Base-by-base conservation (phyloP, 2,888 invertebrate genomes). In the Meloe dianella region DNA sequence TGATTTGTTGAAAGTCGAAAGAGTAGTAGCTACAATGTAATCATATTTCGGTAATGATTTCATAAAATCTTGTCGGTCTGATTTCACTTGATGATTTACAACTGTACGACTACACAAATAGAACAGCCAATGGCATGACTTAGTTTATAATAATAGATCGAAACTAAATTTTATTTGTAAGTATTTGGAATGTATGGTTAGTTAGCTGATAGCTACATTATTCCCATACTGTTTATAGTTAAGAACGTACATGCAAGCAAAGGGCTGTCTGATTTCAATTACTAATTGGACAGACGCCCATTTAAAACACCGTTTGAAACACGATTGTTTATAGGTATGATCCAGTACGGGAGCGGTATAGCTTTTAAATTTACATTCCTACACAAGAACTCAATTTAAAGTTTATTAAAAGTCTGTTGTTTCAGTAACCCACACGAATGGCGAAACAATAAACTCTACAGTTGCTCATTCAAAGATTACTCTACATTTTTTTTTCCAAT, bases 181-280 rank as follows among this genome's bases (percentile, higher is more conserved):
- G n/a, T 12, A 57, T 57, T 57, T 57, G 29, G 57, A 29, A 30
- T 57, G 6, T 57, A 32, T 12, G 14, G 57, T 29, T 68, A 65
- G 62, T 61, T 63, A 60, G 62, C 57, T 63, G 61, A n/a, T n/a
- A n/a, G n/a, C n/a, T n/a, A 77, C 73, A 71, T 78, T 77, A 79
- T 73, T 69, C 72, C 65, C 65, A 67, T 78, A 79, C 78, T 78
- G 78, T 78, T 78, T 76, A 69, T 54, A 67, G 61, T 68, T 41
- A 38, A 41, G 67, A 68, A n/a, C n/a, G n/a, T 71, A 73, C 29
- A 74, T 73, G 65, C 66, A 68, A 63, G 65, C 65, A 70, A 75
- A 77, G 77, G 77, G 77, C 75, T 76, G 77, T 77, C 79, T 75
- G 78, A 79, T 79, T 80, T 78, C 79, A 79, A 79, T 78, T 79